Percentiles rank a stretch among this genome's conserved stretches.
Conservation (phyloP, 2,888 invertebrate genomes). For the Ochropleura leucogaster region DNA sequence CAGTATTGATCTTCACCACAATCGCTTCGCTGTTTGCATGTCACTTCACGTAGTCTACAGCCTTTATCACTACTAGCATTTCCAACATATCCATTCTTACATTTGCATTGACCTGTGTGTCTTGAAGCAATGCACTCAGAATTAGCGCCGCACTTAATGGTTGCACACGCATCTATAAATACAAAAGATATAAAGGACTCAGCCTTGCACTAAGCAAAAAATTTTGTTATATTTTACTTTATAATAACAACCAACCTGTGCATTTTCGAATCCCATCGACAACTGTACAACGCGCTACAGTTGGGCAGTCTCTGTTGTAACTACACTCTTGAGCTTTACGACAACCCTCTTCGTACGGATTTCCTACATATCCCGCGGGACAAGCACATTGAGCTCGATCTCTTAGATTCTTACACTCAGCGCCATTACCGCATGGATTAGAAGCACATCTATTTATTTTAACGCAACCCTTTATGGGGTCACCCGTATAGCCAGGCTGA, state of each 20-base stretch:
- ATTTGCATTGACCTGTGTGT: slow-evolving; percentile 95
- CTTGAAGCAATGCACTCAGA: slow-evolving; percentile 95
- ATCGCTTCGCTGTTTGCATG: slow-evolving; percentile 93
- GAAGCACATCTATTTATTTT: slow-evolving; percentile 95
- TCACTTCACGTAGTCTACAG: slow-evolving; percentile 94
- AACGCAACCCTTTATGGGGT: slow-evolving; percentile 93
- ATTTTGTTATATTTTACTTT: background rate
- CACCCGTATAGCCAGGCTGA: slow-evolving; percentile 96
- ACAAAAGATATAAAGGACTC: background rate
- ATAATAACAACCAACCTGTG: slow-evolving; percentile 86
- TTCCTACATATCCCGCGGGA: slow-evolving; percentile 94
- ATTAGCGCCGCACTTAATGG: slow-evolving; percentile 94
- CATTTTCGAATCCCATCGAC: slow-evolving; percentile 94
- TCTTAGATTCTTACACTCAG: slow-evolving; percentile 94
- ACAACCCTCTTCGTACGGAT: slow-evolving; percentile 96
- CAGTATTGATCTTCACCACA: slow-evolving; percentile 96
- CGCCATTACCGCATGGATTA: slow-evolving; percentile 95
- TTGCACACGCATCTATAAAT: slow-evolving; percentile 93
- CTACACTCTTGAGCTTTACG: slow-evolving; percentile 95
- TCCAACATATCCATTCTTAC: slow-evolving; percentile 94
- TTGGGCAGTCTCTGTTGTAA: slow-evolving; percentile 95
- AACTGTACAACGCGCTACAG: slow-evolving; percentile 94
- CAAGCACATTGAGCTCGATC: slow-evolving; percentile 95
- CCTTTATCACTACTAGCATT: slow-evolving; percentile 93
- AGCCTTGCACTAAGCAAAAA: background rate